Evolutionary conservation across 2,113 vertebrate genomes (phyloP).

Genomic region (Pedionomus torquatus): DNA sequence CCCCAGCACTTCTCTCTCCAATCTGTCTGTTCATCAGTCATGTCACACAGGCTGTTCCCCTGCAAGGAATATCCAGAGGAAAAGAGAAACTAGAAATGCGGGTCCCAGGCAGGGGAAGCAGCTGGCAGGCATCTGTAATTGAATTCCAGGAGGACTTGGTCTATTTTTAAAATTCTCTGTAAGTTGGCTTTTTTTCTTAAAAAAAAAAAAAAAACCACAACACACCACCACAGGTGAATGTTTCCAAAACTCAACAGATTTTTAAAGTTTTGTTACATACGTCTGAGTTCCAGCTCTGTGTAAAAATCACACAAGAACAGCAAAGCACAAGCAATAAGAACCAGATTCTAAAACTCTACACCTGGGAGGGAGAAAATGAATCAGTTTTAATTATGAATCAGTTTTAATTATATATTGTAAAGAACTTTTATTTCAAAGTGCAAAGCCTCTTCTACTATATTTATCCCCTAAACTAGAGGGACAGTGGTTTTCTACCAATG

Average conservation of each 20-base stretch:
- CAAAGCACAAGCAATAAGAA: not conserved
- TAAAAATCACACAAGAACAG: not conserved
- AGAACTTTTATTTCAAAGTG: not conserved
- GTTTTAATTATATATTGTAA: not conserved
- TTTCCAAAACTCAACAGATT: conserved; percentile 12
- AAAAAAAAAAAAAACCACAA: not conserved
- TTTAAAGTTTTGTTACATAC: conserved; percentile 21
- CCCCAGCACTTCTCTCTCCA: not conserved
- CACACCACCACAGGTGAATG: not conserved
- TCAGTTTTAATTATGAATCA: not conserved
- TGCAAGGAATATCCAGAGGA: conserved; percentile 47
- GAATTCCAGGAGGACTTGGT: conserved; percentile 54
- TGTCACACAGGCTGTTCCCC: conserved; percentile 2
- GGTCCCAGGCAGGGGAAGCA: conserved; percentile 50
- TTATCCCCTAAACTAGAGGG: not conserved
- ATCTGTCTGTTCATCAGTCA: conserved; percentile 10
- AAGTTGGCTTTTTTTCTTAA: not conserved
- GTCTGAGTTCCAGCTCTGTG: not conserved
- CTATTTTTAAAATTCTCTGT: conserved; percentile 63
- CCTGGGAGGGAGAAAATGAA: not conserved
- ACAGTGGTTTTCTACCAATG: not conserved
- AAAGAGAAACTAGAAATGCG: not conserved
- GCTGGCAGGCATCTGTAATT: conserved; percentile 64
- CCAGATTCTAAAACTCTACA: not conserved
- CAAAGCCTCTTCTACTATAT: not conserved